Percentiles rank a stretch among this genome's conserved stretches.
Conservation (phyloP, 2,888 invertebrate genomes). For the Piscicola geometra region DNA sequence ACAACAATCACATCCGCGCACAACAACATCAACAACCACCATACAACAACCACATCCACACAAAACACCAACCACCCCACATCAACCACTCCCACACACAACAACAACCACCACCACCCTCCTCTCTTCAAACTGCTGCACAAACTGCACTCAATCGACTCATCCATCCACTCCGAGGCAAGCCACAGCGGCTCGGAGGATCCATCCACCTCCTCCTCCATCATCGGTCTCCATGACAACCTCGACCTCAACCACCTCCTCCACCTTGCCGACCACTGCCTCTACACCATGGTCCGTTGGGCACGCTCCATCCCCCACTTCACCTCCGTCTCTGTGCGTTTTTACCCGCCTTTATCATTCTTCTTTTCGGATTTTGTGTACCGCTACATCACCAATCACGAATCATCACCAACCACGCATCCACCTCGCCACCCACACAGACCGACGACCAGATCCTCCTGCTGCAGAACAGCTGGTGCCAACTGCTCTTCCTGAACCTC, state of each 20-base stretch:
- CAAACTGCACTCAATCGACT: constrained; percentile 53
- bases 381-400: too few species aligned
- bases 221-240: constrained; percentile 40
- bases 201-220: background rate
- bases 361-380: background rate
- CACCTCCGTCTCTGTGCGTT: constrained; percentile 68
- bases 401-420: background rate
- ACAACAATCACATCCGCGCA: too few species aligned
- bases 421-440: too few species aligned
- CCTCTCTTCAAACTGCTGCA: constrained; percentile 47
- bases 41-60: too few species aligned
- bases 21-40: too few species aligned
- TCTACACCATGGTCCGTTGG: constrained; percentile 97
- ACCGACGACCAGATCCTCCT: constrained; percentile 96
- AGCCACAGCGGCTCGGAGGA: constrained; percentile 31
- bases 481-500: constrained; percentile 52
- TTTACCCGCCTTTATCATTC: background rate
- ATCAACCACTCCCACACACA: too few species aligned
- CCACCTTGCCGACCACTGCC: constrained; percentile 75
- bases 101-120: constrained; percentile 21
- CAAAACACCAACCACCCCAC: too few species aligned
- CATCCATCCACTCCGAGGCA: constrained; percentile 51
- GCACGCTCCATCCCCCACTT: constrained; percentile 93
- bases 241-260: constrained; percentile 48
- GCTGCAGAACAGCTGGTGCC: constrained; percentile 93